Evolutionary conservation across 2,888 invertebrate genomes (phyloP), one percentile per base, ranked within the genome.

Genomic region (Agrilus cyanescens): DNA sequence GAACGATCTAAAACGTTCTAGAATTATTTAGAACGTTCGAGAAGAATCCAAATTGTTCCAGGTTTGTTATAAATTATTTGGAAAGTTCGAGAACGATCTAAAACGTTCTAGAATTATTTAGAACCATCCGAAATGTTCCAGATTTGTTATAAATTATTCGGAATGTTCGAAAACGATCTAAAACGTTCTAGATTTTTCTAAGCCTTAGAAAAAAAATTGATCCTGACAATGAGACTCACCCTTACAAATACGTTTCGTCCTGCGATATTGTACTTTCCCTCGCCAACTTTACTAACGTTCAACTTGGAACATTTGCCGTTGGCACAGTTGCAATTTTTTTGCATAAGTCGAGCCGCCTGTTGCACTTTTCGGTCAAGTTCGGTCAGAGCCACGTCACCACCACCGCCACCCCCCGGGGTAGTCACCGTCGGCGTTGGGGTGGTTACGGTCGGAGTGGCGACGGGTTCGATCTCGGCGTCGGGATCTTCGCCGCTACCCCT

Each of bases 201-300:
- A n/a, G n/a, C n/a, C n/a, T n/a, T n/a, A n/a, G n/a, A n/a, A n/a
- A n/a, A n/a, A n/a, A n/a, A n/a, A n/a, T n/a, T n/a, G n/a, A n/a
- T 20, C 20, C 20, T 20, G 2, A 4, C 20, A 20, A 20, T 20
- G 40, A 38, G 40, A 68, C 78, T 72, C 67, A 90, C 89, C 72
- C 90, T 74, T 49, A 90, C 85, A 64, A 89, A 89, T 41, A 90
- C 87, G 57, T 85, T 86, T 55, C 85, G 76, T 14, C 88, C 88
- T 36, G 85, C 87, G 57, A 91, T 87, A 61, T 82, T 80, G 68
- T 89, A 90, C 47, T 83, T 81, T 12, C 89, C 89, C 67, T 89
- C 89, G 43, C 86, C 83, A 39, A 90, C 80, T 65, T 86, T 85
- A 60, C 80, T 78, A 51, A 85, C 81, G 65, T 79, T 80, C 55